These are phyloP conservation scores for Chymomyza amoena DNA, from an alignment of 2,888 invertebrate genomes.

Conservation along the genomic window DNA sequence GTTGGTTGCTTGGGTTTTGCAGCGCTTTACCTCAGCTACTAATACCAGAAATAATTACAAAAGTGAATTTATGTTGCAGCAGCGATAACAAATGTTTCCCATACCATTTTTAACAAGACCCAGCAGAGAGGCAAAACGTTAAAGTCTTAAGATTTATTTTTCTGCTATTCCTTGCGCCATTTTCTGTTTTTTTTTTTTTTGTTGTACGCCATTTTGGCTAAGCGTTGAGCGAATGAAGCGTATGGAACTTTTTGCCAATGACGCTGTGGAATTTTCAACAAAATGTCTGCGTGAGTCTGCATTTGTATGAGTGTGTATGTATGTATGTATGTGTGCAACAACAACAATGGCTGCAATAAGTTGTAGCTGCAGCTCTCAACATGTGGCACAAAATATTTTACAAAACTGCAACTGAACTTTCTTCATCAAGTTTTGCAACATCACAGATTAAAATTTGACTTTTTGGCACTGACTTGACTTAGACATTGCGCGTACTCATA, in stretches of 20 bases:
- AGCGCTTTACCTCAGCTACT: constrained; percentile 53
- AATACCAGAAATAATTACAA: constrained; percentile 76
- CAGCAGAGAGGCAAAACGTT: constrained; percentile 28
- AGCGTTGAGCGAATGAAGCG: not conserved
- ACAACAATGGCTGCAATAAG: constrained; percentile 7
- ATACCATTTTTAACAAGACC: constrained; percentile 39
- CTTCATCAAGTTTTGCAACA: constrained; percentile 68
- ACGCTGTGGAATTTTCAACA: constrained; percentile 44
- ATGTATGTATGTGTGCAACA: constrained; percentile 28
- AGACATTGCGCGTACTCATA: constrained; percentile 19
- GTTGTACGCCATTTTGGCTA: constrained; percentile 2
- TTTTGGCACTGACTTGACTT: constrained; percentile 59
- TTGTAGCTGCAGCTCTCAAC: constrained; percentile 34
- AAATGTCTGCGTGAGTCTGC: constrained; percentile 29
- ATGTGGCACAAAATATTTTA: constrained; percentile 45
- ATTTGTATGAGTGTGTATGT: constrained; percentile 19
- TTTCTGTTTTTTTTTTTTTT: not conserved
- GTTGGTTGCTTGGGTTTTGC: not conserved
- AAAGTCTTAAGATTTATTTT: constrained; percentile 62
- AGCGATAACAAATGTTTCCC: constrained; percentile 73
- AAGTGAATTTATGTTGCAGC: constrained; percentile 75
- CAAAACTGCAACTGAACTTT: constrained; percentile 51
- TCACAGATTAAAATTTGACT: constrained; percentile 72
- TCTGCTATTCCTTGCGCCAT: not conserved
- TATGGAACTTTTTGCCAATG: constrained; percentile 57